Base-by-base conservation (phyloP, 1,140 invertebrate genomes). In the Atta cephalotes region DNA sequence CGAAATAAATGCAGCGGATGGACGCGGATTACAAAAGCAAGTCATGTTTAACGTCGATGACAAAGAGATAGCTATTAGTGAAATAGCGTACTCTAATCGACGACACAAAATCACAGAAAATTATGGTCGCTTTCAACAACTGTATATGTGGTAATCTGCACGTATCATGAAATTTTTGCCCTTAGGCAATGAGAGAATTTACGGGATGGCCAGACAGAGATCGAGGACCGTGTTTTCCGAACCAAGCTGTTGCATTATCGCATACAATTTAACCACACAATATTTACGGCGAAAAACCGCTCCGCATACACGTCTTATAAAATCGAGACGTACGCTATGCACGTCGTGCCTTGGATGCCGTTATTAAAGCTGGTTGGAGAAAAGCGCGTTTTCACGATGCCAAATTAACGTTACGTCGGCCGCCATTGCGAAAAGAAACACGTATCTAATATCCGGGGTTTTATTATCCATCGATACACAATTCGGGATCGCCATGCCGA, bases 191-290 rank as follows among this genome's bases (percentile, higher is more conserved):
- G 16, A 16, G 14, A n/a, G 12, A 78, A 90, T 88, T 88, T 88
- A 90, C 58, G 35, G 51, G 56, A 18, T 16, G 77, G 58, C 10
- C 21, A 25, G 25, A 58, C 21, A 6, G n/a, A 39, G 79, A 7
- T 28, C 51, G 35, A n/a, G 25, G n/a, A 18, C 18, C 51, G 25
- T 78, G 72, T 90, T 88, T 90, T 90, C 89, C 28, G 85, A 82
- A 72, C 81, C 89, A 79, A 90, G 86, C 89, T 86, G 89, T 90
- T 88, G 89, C 89, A 78, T 90, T 90, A 88, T 68, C 56, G 81
- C 25, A 25, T 74, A 62, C 63, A 90, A 90, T 90, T 90, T 88
- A 58, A 12, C 65, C 35, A 31, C 21, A 9, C 12, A 28, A 78
- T 86, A 90, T 90, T 90, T 79, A 86, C 18, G 58, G 1, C 7